Evolutionary conservation across 1,140 invertebrate species (phyloP), one percentile per base, ranked within the genome.

Genomic region (Philotrypesis tridentata): DNA sequence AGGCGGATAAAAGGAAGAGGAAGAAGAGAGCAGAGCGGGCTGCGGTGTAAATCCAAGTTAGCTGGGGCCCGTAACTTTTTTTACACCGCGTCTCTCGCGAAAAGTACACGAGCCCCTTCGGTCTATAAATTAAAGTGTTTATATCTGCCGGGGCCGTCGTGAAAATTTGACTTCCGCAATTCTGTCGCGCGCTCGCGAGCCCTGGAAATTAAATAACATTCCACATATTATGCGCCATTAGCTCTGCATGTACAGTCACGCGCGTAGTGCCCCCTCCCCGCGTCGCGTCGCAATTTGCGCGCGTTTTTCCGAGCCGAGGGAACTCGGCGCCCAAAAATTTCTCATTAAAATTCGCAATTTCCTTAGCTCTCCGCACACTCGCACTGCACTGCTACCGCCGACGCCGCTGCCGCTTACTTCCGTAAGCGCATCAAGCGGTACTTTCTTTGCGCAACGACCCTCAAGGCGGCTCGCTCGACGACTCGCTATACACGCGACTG

Each of bases 141-240:
- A 48, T 55, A 78, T 31, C 37, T 23, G 27, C 27, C 23, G 17
- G 11, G 8, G 3, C 37, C 40, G 8, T 63, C 27, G 27, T 23
- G 43, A 31, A 67, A 68, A 37, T 68, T 68, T n/a, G 31, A 55
- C 65, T 78, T 78, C 65, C 65, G 65, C 43, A 48, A 68, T 77
- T 63, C 27, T 60, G 27, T 37, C 27, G 8, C 9, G 21, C 43
- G 4, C 25, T 14, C 72, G 27, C 6, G n/a, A 12, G 12, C 12
- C 2, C 40, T 43, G 40, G 25, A 65, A 60, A 63, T 31, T 37
- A 37, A 63, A 63, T 37, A 60, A 40, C 31, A 25, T 63, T 76
- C 48, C 29, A 7, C 60, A 40, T 60, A 63, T 63, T 74, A 33
- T 48, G 27, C 48, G 29, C 25, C 31, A 76, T 40, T 25, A 27